Base-by-base conservation (phyloP, 2,888 invertebrate genomes). In the Teleiodes luculella region DNA sequence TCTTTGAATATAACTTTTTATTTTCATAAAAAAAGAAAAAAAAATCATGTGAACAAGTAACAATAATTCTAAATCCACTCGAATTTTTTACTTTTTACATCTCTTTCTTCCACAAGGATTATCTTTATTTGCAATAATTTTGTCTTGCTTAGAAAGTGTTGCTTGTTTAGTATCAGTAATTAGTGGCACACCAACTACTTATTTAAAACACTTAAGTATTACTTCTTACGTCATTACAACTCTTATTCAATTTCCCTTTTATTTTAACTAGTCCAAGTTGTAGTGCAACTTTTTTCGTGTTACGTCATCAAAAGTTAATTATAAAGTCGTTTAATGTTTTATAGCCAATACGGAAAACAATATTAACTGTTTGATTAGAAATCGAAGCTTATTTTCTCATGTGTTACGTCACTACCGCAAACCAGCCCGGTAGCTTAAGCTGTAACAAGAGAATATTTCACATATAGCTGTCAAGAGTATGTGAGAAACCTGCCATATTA, bases 311-410 rank as follows among this genome's bases (percentile, higher is more conserved):
- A 20, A 18, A 20, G 2, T 18, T 18, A 10, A 41, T 39, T 39
- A 41, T 41, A 41, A 41, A 41, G 18, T 41, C 39, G 39, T 18
- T 41, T 20, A 18, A 18, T 41, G 24, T 24, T n/a, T n/a, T n/a
- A 6, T 41, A 18, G 18, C 4, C 39, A 4, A 41, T 18, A 41
- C 16, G 39, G 39, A 10, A 41, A 18, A 41, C 11, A 16, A 18
- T 8, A 20, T 18, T 18, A 20, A 18, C 11, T 11, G 18, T 41
- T 41, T 24, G 24, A 41, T 3, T 18, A 18, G 39, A 41, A 52
- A 47, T 31, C 50, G 54, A 54, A 54, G 43, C 52, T 47, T 30
- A 52, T 55, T 55, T 52, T 33, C 55, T 18, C 35, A 57, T 51
- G 58, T 55, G 55, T 52, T 47, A 54, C 39, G 51, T 54, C 53